Evolutionary conservation across 2,113 vertebrate genomes (phyloP), one percentile per base, ranked within the genome.

Genomic region (Bufo bufo): DNA sequence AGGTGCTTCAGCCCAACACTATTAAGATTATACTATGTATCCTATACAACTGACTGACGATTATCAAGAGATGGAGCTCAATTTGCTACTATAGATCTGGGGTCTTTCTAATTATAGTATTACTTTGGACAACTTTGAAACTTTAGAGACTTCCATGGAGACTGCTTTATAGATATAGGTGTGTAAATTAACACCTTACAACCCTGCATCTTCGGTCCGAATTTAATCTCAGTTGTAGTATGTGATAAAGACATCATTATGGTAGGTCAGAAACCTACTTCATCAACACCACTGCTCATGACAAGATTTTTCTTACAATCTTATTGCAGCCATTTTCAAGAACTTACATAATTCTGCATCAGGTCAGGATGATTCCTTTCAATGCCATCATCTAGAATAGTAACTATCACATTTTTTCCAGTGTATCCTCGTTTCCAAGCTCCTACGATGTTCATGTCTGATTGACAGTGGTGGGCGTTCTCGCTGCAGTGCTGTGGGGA

Each of bases 341-440:
- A 59, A 97, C 98, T 97, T 94, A 99, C 98, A 79, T 99, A 99
- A 95, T 99, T 99, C 91, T 99, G 97, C 93, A 96, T 93, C 91
- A 99, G 95, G 90, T 99, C 98, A 0, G 98, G 98, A 87, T 99
- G 98, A 91, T 97, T 99, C 89, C 98, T 95, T 93, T 99, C 98
- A 0, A 99, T 99, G 90, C 98, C 98, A 0, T 99, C 98, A 47
- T 99, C 98, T 90, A 99, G 93, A 89, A 99, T 99, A 74, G 98
- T 99, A 89, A 99, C 97, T 90, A 99, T 98, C 43, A 99, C 96
- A 11, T 98, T 96, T 94, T 97, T 99, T 45, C 98, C 98, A 3
- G 98, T 99, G 93, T 99, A 99, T 90, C 98, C 98, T 91, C 96
- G 96, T 92, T 97, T 98, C 98, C 98, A 99, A n/a, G 98, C 98